phyloP scores from a whole-genome alignment of 2,113 vertebrate genomes.

The Tupaia chinensis region DNA sequence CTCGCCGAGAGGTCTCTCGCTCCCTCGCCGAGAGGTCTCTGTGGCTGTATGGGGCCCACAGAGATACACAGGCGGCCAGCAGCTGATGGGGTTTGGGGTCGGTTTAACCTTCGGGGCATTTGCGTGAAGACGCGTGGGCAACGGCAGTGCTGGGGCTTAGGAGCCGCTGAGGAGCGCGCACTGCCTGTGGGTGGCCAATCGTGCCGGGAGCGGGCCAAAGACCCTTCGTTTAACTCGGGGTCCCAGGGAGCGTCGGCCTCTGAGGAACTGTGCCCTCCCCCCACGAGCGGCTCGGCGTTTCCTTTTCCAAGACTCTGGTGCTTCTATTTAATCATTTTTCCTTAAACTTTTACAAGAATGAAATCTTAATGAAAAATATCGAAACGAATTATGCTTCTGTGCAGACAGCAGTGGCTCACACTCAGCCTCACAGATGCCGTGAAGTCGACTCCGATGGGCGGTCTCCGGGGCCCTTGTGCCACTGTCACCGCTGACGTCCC shows the following conservation, averaged over 20 bases:
- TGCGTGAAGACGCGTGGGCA: conserved; percentile 60
- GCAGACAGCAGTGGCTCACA: not conserved
- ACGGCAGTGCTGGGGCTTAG: not conserved
- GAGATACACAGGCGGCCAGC: too few relatives aligned
- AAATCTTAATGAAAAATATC: not conserved
- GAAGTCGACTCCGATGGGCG: not conserved
- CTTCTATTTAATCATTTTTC: not conserved
- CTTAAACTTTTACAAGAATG: not conserved
- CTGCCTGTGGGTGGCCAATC: conserved; percentile 66
- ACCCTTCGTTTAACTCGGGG: conserved; percentile 37
- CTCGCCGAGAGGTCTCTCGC: too few relatives aligned
- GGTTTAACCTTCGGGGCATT: conserved; percentile 32
- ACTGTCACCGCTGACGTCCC: too few relatives aligned
- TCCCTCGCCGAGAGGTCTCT: too few relatives aligned
- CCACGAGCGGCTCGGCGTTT: not conserved
- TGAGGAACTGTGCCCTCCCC: not conserved
- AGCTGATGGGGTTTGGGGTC: not conserved
- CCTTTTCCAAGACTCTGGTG: not conserved
- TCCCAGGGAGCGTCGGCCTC: not conserved
- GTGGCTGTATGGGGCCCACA: too few relatives aligned
- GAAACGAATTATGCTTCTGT: not conserved
- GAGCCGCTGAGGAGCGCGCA: too few relatives aligned
- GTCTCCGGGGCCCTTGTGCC: not conserved
- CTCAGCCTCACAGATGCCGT: not conserved
- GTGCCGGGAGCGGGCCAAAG: conserved; percentile 54